These are phyloP conservation scores for Epizoanthus scotinus DNA, from an alignment of 92 coral and sea anemone species.

Conservation along the genomic window DNA sequence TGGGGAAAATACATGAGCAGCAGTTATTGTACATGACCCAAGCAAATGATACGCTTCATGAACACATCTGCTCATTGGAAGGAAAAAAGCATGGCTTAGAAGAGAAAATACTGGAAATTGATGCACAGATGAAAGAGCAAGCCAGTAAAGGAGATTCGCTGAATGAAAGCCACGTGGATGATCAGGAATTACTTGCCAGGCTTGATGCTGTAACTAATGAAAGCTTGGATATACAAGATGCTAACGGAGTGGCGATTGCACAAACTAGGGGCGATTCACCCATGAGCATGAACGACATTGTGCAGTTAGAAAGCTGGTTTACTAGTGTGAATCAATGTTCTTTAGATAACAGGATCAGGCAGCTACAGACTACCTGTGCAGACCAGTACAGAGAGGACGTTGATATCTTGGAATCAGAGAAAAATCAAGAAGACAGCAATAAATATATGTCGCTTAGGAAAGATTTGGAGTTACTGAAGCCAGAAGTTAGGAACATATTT, in stretches of 20 bases:
- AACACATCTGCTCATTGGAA: neutral
- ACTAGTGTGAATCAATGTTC: conserved; percentile 4
- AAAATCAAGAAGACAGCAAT: no score
- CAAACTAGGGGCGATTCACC: neutral
- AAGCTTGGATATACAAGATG: neutral
- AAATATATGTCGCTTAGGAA: neutral
- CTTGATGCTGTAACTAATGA: conserved; percentile 5
- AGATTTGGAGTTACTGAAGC: no score
- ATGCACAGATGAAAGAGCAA: neutral
- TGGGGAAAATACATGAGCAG: neutral
- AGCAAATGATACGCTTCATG: neutral
- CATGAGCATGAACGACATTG: neutral
- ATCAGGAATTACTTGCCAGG: conserved; percentile 9
- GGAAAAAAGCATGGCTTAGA: neutral
- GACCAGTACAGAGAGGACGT: conserved; percentile 8
- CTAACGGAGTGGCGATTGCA: neutral
- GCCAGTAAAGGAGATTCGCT: neutral
- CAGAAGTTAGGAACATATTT: neutral
- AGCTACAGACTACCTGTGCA: neutral
- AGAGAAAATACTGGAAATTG: neutral
- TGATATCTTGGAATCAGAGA: neutral
- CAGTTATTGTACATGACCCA: no score
- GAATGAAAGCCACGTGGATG: neutral
- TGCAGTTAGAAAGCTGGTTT: neutral
- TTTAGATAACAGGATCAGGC: neutral